A percentile compares a stretch with the other conserved stretches of the same genome.
Evolutionary conservation across 2,888 invertebrate genomes (phyloP).

Genomic region (Patella ulyssiponensis): DNA sequence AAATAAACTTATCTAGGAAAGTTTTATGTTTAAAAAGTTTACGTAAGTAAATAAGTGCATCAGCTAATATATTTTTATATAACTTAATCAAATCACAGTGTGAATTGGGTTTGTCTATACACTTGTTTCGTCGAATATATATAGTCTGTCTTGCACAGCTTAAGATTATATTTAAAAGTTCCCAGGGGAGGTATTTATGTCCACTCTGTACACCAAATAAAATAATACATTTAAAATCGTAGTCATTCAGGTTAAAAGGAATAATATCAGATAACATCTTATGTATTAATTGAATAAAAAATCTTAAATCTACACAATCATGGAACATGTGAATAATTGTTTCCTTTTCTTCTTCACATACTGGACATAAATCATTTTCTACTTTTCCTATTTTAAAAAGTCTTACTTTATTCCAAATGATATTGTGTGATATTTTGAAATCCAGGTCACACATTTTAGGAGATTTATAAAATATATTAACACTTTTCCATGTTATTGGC

Average conservation of each 20-base stretch:
- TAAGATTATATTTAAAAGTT: conserved; percentile 4
- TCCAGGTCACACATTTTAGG: not conserved
- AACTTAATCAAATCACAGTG: no score
- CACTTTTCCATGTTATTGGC: no score
- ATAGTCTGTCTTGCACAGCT: no score
- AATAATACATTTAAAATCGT: conserved; percentile 4
- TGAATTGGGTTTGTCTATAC: no score
- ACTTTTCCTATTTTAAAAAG: not conserved
- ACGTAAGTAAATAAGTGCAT: no score
- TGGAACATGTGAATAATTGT: not conserved
- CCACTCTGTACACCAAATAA: not conserved
- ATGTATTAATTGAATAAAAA: not conserved
- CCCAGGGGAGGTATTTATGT: not conserved
- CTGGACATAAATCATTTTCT: not conserved
- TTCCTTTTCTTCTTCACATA: not conserved
- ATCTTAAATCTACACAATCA: not conserved
- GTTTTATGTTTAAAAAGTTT: no score
- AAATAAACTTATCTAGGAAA: no score
- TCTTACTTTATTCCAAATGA: not conserved
- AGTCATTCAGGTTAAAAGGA: not conserved
- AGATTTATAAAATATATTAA: no score
- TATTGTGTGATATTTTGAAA: not conserved
- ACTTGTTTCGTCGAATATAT: no score
- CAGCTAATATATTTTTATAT: no score
- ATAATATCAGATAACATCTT: not conserved